These are phyloP conservation scores for Ramazzottius varieornatus DNA, from an alignment of 2,888 invertebrate genomes.

Conservation along the genomic window DNA sequence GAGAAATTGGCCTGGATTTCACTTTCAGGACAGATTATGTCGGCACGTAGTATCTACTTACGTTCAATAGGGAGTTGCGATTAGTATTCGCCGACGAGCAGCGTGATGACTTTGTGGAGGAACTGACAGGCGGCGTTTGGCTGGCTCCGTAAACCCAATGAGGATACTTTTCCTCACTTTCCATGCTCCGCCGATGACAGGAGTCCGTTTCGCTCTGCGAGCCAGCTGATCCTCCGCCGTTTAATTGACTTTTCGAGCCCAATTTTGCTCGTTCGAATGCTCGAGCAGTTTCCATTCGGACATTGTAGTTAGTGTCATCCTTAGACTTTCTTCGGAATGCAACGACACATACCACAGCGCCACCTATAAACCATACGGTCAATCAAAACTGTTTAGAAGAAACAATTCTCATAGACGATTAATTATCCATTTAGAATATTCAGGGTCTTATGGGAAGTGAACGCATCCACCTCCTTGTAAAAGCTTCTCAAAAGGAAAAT, in stretches of 20 bases:
- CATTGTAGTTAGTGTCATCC: constrained; percentile 6
- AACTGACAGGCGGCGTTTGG: constrained; percentile 2
- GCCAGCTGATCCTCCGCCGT: background rate
- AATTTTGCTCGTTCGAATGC: background rate
- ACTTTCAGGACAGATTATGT: background rate
- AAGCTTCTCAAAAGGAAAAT: too few species aligned
- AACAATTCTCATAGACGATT: too few species aligned
- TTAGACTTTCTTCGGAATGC: constrained; percentile 2
- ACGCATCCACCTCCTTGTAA: too few species aligned
- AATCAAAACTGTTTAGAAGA: too few species aligned
- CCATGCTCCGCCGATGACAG: constrained; percentile 4
- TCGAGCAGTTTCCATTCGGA: constrained; percentile 4
- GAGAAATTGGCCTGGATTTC: constrained; percentile 1
- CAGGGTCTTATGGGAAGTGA: too few species aligned
- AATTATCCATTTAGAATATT: too few species aligned
- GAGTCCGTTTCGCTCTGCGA: background rate
- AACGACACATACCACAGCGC: background rate
- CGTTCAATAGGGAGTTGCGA: constrained; percentile 2
- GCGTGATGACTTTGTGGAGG: background rate
- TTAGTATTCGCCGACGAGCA: constrained; percentile 1
- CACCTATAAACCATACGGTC: background rate
- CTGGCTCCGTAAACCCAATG: background rate
- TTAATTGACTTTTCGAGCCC: constrained; percentile 3
- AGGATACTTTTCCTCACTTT: background rate
- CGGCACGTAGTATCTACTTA: background rate